phyloP scores from a whole-genome alignment of 37 sponge, comb jelly and placozoan genomes.

The Aphrocallistes beatrix region DNA sequence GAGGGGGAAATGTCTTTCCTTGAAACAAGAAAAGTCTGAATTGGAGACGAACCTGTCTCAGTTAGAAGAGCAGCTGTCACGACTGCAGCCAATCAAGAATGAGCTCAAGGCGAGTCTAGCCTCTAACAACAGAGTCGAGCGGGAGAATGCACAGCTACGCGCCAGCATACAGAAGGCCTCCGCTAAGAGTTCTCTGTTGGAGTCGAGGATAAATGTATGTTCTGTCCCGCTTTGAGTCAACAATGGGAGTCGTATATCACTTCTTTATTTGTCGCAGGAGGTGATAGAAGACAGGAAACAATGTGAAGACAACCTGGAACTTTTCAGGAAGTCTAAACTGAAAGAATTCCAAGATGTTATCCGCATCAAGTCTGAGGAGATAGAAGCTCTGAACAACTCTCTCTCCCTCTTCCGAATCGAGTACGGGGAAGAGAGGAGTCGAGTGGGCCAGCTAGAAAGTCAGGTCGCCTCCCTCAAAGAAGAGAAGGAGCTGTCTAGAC shows the following conservation, averaged over 20 bases:
- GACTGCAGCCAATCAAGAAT: background rate
- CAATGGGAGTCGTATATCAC: background rate
- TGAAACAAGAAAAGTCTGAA: background rate
- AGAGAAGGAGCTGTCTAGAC: background rate
- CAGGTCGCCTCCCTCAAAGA: background rate
- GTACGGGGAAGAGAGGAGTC: background rate
- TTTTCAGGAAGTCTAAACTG: background rate
- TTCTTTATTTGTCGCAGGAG: background rate
- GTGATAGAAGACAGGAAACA: background rate
- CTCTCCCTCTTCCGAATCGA: background rate
- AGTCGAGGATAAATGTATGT: slow-evolving; percentile 4
- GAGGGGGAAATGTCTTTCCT: background rate
- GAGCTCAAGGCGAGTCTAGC: background rate
- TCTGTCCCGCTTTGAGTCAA: background rate
- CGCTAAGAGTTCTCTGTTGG: background rate
- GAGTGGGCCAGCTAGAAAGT: background rate
- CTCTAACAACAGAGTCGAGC: background rate
- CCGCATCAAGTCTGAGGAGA: background rate
- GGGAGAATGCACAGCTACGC: background rate
- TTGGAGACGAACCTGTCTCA: background rate
- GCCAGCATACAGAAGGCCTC: background rate
- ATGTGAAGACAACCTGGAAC: background rate
- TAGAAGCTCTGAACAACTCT: background rate
- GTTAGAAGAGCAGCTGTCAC: background rate
- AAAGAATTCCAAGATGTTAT: slow-evolving; percentile 2